Evolutionary conservation across 2,113 vertebrate genomes (phyloP).

Genomic region (Myodes glareolus): DNA sequence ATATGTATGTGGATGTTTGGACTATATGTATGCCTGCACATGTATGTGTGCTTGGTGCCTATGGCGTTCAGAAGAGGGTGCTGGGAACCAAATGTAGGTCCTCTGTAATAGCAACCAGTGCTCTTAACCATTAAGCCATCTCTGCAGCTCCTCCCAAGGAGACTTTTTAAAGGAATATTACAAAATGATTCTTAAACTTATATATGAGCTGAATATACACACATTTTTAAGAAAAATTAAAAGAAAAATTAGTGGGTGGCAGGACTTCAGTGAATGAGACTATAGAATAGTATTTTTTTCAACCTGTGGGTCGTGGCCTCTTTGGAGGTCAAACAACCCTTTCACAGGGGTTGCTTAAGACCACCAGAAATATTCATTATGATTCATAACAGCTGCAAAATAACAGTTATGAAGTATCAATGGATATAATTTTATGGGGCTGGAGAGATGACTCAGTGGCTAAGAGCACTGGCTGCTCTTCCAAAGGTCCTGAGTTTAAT

Average conservation of each 20-base stretch:
- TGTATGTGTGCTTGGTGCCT: background rate
- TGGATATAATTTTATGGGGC: background rate
- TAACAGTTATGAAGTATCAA: background rate
- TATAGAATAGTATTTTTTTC: background rate
- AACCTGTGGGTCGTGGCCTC: background rate
- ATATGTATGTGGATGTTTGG: background rate
- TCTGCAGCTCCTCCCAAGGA: background rate
- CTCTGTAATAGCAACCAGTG: background rate
- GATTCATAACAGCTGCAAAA: background rate
- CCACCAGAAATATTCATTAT: background rate
- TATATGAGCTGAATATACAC: background rate
- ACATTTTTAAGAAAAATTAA: background rate
- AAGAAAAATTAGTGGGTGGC: background rate
- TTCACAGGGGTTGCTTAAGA: background rate
- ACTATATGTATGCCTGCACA: background rate
- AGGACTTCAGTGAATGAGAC: background rate
- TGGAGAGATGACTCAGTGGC: no score
- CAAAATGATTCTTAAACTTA: conserved; percentile 11
- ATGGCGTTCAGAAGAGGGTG: no score
- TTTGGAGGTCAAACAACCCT: background rate
- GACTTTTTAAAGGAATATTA: background rate
- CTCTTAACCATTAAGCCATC: background rate
- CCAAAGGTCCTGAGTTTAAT: no score
- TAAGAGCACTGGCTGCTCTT: no score
- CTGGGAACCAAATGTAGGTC: background rate